Evolutionary conservation across 2,888 invertebrate species (phyloP).

Genomic region (Drosophila helvetica): DNA sequence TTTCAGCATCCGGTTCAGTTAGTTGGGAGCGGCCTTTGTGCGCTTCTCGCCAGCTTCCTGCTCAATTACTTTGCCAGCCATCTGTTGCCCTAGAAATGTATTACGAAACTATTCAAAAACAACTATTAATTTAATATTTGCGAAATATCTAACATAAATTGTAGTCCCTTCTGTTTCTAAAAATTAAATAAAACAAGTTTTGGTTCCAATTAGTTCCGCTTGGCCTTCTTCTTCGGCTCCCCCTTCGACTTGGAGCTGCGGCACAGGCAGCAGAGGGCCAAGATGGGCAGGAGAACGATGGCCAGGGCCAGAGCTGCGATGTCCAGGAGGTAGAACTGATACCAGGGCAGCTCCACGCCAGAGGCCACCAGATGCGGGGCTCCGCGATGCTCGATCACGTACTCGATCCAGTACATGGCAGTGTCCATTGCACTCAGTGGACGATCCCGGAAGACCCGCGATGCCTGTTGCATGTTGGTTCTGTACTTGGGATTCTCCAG

Average conservation of each 20-base stretch:
- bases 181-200: conserved; percentile 39
- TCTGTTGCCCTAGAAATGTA: conserved; percentile 64
- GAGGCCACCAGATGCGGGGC: conserved; percentile 79
- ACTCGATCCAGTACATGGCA: conserved; percentile 83
- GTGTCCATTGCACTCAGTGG: conserved; percentile 77
- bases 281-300: conserved; percentile 3
- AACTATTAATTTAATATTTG: conserved; percentile 17
- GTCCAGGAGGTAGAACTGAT: conserved; percentile 81
- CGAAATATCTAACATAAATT: conserved; percentile 45
- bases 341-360: conserved; percentile 78
- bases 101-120: conserved; percentile 58
- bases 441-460: conserved; percentile 80
- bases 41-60: conserved; percentile 69
- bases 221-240: conserved; percentile 13
- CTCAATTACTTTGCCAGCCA: conserved; percentile 71
- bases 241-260: neutral
- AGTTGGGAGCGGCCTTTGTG: conserved; percentile 67
- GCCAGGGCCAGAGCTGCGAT: conserved; percentile 56
- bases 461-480: conserved; percentile 71
- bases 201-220: conserved; percentile 30
- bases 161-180: conserved; percentile 54
- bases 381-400: conserved; percentile 82
- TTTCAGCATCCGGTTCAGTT: conserved; percentile 72
- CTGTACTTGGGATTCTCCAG: conserved; percentile 80
- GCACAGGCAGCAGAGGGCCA: neutral